phyloP scores from a whole-genome alignment of 2,797 vertebrate species.

The Peromyscus nudipes region DNA sequence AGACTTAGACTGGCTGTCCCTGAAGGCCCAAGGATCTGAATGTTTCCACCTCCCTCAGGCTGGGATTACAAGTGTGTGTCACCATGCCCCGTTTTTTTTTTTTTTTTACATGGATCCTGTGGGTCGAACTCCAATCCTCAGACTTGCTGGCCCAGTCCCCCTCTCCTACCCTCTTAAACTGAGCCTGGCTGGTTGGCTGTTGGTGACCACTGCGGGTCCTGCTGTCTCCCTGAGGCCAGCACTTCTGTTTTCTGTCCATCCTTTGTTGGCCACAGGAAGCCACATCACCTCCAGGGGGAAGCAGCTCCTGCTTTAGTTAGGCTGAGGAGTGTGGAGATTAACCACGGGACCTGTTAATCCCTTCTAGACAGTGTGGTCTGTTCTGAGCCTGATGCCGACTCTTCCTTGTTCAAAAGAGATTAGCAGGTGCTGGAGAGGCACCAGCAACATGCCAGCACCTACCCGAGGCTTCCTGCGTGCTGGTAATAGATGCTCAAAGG shows the following conservation, averaged over 20 bases:
- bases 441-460: background rate
- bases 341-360: background rate
- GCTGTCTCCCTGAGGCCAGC: background rate
- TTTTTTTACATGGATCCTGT: background rate
- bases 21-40: background rate
- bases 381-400: constrained; percentile 5
- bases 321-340: background rate
- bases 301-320: background rate
- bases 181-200: background rate
- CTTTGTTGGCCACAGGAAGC: background rate
- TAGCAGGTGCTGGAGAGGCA: constrained; percentile 11
- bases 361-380: background rate
- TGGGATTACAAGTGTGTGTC: background rate
- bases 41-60: background rate
- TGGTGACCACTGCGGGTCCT: background rate
- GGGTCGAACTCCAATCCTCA: background rate
- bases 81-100: background rate
- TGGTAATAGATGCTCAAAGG: constrained; percentile 51
- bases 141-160: background rate
- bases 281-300: background rate
- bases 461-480: constrained; percentile 30
- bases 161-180: background rate
- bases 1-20: background rate
- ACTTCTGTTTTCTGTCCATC: background rate
- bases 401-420: constrained; percentile 49